Base-by-base conservation (phyloP, 1,140 invertebrate genomes). In the Drosophila sp. region DNA sequence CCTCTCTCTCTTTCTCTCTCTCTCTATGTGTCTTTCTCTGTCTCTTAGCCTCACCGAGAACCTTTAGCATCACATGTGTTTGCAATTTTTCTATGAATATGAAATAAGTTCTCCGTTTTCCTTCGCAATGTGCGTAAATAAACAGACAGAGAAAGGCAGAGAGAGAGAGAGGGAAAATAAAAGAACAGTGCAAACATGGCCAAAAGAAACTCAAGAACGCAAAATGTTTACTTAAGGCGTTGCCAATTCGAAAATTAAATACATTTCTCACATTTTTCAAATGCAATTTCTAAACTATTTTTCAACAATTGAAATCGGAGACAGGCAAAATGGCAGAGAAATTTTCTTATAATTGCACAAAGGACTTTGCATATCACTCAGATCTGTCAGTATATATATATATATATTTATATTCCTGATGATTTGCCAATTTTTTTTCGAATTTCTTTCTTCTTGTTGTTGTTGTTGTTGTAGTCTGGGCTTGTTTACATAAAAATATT, bases 61-160 rank as follows among this genome's bases (percentile, higher is more conserved):
- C 79, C 67, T 81, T 75, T 62, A 63, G 62, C 78, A 66, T 72
- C 84, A 89, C 76, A 89, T 89, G 84, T 87, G 83, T 80, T 82
- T 89, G 76, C 84, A 67, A 87, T 83, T 87, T 87, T 87, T 87
- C 83, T 89, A 87, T 87, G 83, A 87, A 87, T 87, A 87, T 83
- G 76, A 87, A 87, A 87, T 87, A 82, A 83, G 79, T 85, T 69
- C 70, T 77, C 55, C 58, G 75, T 61, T 86, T 72, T n/a, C 23
- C 23, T 50, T 50, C 25, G 44, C 25, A 50, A 50, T 79, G 80
- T 87, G 83, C 83, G 83, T 87, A 89, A 87, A 87, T 87, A 87
- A 89, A 87, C 83, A 83, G 83, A 68, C 79, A 85, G 65, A 50
- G 35, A 61, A 57, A 70, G 44, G 17, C 17, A 17, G 17, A 57